Evolutionary conservation across 2,797 vertebrate genomes (phyloP).

Genomic region (Periparus ater): DNA sequence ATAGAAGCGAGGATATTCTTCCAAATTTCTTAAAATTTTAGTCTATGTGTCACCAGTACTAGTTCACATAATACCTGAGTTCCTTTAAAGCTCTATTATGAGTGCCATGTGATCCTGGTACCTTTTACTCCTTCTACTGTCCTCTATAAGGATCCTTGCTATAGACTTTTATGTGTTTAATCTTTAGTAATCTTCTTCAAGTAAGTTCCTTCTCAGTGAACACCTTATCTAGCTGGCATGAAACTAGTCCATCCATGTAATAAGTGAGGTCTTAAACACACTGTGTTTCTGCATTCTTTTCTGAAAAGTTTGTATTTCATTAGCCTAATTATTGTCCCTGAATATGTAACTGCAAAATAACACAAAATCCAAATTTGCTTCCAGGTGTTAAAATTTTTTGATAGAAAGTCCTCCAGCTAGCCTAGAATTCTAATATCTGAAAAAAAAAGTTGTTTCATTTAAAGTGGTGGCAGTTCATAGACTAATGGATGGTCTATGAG

Average conservation of each 20-base stretch:
- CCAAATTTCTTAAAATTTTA: background rate
- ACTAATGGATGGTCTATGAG: background rate
- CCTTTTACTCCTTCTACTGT: background rate
- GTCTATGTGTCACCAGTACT: background rate
- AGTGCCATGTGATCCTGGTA: background rate
- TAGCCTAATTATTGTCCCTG: background rate
- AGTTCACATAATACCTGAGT: background rate
- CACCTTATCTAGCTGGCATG: background rate
- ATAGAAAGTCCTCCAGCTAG: background rate
- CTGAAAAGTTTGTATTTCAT: background rate
- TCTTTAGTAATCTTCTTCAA: background rate
- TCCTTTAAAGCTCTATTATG: background rate
- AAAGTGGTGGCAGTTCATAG: background rate
- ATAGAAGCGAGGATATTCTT: background rate
- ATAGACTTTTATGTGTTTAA: background rate
- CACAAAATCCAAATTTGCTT: background rate
- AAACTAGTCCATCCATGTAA: background rate
- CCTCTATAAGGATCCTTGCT: background rate
- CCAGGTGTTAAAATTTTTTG: background rate
- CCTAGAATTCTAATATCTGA: background rate
- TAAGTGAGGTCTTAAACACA: background rate
- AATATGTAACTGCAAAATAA: background rate
- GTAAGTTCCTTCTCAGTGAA: background rate
- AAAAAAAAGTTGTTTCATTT: background rate
- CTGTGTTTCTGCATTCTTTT: background rate